These are phyloP conservation scores for Strongylocentrotus purpuratus DNA, from an alignment of 35 echinoderm and acorn worm genomes.

Conservation along the genomic window DNA sequence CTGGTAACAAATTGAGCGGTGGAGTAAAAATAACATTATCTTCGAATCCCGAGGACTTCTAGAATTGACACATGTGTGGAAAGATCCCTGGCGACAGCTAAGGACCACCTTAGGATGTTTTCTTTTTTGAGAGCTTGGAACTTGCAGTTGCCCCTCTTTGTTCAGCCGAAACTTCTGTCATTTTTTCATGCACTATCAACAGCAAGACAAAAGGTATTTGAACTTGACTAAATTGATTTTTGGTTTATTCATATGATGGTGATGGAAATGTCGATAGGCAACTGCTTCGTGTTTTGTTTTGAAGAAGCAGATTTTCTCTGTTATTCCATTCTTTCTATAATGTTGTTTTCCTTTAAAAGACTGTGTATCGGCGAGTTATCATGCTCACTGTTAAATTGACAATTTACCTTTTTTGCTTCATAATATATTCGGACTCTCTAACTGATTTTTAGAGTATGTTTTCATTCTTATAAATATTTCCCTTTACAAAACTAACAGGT, in stretches of 20 bases:
- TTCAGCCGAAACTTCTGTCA: neutral
- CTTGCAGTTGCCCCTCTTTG: neutral
- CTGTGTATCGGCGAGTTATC: too few relatives aligned
- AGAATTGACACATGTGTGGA: neutral
- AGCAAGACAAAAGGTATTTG: neutral
- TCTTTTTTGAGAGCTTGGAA: neutral
- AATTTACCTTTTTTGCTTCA: too few relatives aligned
- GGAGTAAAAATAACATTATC: constrained; percentile 40
- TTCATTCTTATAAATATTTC: too few relatives aligned
- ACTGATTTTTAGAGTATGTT: too few relatives aligned
- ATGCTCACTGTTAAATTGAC: too few relatives aligned
- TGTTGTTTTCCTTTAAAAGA: too few relatives aligned
- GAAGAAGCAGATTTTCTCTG: too few relatives aligned
- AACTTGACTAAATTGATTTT: neutral
- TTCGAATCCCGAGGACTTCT: neutral
- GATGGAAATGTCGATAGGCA: neutral
- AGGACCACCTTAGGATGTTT: neutral
- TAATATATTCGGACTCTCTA: too few relatives aligned
- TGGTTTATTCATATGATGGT: neutral
- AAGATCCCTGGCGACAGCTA: neutral
- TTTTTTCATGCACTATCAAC: neutral
- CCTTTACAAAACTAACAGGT: too few relatives aligned
- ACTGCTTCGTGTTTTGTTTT: too few relatives aligned
- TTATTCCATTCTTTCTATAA: too few relatives aligned
- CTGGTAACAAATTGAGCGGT: neutral